Conservation (phyloP, 2,113 vertebrate genomes). For the Eulacestoma nigropectus region DNA sequence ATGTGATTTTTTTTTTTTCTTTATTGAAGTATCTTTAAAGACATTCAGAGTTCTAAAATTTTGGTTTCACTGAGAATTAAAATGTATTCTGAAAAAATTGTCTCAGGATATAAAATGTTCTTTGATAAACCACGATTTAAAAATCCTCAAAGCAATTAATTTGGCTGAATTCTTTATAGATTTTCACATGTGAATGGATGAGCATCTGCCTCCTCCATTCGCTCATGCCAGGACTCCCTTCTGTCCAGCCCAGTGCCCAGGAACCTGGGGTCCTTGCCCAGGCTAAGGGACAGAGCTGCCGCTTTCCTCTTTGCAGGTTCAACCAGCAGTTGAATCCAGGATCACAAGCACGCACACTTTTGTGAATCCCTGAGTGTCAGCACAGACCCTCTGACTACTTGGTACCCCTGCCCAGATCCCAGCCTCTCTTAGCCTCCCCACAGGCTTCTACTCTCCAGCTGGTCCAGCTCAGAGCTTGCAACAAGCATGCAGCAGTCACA, state of each 20-base stretch:
- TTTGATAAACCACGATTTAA: neutral
- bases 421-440: neutral
- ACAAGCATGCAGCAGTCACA: neutral
- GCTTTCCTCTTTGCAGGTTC: neutral
- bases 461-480: neutral
- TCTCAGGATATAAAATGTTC: neutral
- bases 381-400: neutral
- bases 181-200: neutral
- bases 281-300: neutral
- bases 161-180: neutral
- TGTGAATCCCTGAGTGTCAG: accelerated
- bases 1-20: neutral
- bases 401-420: neutral
- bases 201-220: neutral
- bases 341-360: neutral
- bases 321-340: neutral
- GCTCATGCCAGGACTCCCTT: neutral
- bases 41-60: neutral
- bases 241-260: neutral
- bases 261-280: neutral
- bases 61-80: neutral
- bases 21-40: neutral
- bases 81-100: neutral
- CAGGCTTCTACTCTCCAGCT: accelerated
- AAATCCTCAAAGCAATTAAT: neutral